Evolutionary conservation across 2,888 invertebrate species (phyloP), one percentile per base, ranked within the genome.

Genomic region (Lithophane socia): DNA sequence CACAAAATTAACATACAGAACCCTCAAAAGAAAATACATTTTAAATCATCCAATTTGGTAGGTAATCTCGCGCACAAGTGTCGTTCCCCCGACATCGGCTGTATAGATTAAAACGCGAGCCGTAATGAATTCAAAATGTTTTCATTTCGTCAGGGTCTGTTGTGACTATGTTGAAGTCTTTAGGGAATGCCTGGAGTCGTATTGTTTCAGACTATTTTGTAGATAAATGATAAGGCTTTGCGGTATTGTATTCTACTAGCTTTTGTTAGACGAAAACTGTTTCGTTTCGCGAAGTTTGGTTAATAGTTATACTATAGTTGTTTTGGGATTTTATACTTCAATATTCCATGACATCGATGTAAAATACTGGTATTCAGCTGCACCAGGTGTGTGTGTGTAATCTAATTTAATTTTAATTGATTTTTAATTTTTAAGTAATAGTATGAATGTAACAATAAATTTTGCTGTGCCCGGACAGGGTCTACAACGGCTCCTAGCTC

Each of bases 61-160:
- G 70, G 86, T 91, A 91, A 92, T 91, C 90, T 91, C 61, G 86
- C 21, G 42, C 61, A 75, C 84, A 74, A 86, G 83, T 81, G 78
- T 67, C 61, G 60, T 24, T 85, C 89, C 85, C 88, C 44, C 67
- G 89, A 90, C 91, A 86, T 88, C 68, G 82, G 68, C 66, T 61
- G 82, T 84, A 85, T 83, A 87, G 90, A 90, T 91, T 90, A 90
- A 90, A 87, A 76, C 83, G 65, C n/a, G 70, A 13, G 37, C 67
- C 71, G 72, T 90, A 90, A 92, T 92, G 90, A 92, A 92, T 92
- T 89, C 88, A 86, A 87, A 89, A 91, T 92, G 92, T 91, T 91
- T 92, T 91, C 87, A 89, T 90, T 90, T 85, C 81, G 84, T 67
- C 75, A 76, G 56, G 66, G n/a, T 56, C 16, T 77, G 85, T 85